A percentile compares a stretch with the other conserved stretches of the same genome.
Evolutionary conservation across 2,888 invertebrate genomes (phyloP).

Genomic region (Yponomeuta malinellus): DNA sequence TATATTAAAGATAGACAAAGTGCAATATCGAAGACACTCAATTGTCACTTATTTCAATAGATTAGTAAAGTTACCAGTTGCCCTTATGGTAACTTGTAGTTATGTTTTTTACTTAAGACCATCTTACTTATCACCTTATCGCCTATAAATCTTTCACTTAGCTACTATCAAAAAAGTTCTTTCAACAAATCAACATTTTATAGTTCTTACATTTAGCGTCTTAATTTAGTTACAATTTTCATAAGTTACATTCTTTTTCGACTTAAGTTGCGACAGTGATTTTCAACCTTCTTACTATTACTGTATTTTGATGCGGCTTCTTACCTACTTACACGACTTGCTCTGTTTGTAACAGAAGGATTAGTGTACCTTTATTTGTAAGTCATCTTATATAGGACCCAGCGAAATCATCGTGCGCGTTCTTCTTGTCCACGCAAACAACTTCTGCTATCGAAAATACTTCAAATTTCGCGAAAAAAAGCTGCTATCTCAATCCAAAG

Average conservation of each 20-base stretch:
- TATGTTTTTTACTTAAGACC: constrained; percentile 24
- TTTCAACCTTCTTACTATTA: neutral
- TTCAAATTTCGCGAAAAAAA: too few relatives aligned
- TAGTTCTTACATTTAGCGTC: constrained; percentile 30
- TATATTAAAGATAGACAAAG: neutral
- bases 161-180: constrained; percentile 30
- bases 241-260: constrained; percentile 26
- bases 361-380: too few relatives aligned
- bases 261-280: neutral
- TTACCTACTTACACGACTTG: too few relatives aligned
- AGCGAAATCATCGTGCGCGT: too few relatives aligned
- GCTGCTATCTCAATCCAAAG: too few relatives aligned
- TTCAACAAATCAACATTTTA: constrained; percentile 33
- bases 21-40: constrained; percentile 5
- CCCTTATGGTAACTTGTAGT: neutral
- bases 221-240: constrained; percentile 36
- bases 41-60: constrained; percentile 1
- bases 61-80: constrained; percentile 6
- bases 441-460: too few relatives aligned
- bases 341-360: too few relatives aligned
- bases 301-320: too few relatives aligned
- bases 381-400: too few relatives aligned
- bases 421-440: too few relatives aligned
- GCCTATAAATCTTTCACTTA: constrained; percentile 8
- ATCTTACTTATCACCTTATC: constrained; percentile 26